A percentile compares a stretch with the other conserved stretches of the same genome.
These are phyloP conservation scores for Hypsibius dujardini DNA, from an alignment of 1,140 invertebrate genomes.

Conservation along the genomic window DNA sequence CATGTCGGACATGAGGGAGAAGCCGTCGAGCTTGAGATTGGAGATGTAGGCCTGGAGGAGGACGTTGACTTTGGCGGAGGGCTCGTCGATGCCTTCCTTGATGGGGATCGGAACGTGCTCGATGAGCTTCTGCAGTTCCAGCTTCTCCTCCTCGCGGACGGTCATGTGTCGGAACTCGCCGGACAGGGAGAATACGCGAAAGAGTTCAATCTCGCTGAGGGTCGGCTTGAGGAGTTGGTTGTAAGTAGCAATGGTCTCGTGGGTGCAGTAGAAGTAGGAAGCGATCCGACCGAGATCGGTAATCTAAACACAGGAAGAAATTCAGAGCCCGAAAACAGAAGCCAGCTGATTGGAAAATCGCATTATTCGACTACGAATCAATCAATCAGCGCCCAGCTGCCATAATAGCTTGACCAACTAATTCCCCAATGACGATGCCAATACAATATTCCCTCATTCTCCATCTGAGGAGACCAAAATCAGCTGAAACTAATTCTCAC, in stretches of 20 bases:
- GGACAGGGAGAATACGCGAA: conserved; percentile 95
- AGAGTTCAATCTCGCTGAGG: conserved; percentile 89
- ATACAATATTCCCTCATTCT: too few species aligned
- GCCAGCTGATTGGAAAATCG: too few species aligned
- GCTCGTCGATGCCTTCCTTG: conserved; percentile 95
- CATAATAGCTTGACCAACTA: too few species aligned
- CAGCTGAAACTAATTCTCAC: too few species aligned
- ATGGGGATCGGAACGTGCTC: conserved; percentile 95
- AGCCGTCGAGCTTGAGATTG: conserved; percentile 90
- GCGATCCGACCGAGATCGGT: conserved; percentile 90
- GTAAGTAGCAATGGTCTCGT: conserved; percentile 89
- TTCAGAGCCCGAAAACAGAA: too few species aligned
- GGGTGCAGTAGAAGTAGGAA: conserved; percentile 91
- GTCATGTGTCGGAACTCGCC: conserved; percentile 78
- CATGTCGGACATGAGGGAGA: conserved; percentile 97
- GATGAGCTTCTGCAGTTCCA: conserved; percentile 90
- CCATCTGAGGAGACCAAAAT: too few species aligned
- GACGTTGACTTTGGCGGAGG: conserved; percentile 61
- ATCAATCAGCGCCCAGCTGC: too few species aligned
- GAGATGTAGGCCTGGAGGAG: conserved; percentile 68
- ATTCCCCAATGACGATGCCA: too few species aligned
- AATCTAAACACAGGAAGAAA: too few species aligned
- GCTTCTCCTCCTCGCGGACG: conserved; percentile 91
- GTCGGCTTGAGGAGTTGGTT: conserved; percentile 91
- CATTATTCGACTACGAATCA: too few species aligned